These are phyloP conservation scores for Lycaena phlaeas DNA, from an alignment of 2,888 invertebrate species.

Conservation along the genomic window DNA sequence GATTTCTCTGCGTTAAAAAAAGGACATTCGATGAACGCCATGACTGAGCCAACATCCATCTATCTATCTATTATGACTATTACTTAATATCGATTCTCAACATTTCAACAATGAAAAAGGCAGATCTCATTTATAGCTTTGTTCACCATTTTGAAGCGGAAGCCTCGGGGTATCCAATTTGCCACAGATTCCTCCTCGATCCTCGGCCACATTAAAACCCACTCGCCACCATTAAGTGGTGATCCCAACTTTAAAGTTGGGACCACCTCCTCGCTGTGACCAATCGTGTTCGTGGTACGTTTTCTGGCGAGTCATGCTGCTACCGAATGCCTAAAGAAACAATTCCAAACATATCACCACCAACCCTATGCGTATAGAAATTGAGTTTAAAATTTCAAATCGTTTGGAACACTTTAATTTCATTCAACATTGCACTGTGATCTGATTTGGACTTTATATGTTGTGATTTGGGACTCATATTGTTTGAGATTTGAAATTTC, in stretches of 20 bases:
- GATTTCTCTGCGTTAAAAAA: too few relatives aligned
- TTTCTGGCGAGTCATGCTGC: slow-evolving; percentile 70
- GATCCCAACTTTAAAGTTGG: slow-evolving; percentile 73
- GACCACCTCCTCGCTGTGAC: slow-evolving; percentile 71
- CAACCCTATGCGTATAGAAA: slow-evolving; percentile 32
- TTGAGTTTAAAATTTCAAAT: slow-evolving; percentile 38
- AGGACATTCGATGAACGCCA: too few relatives aligned
- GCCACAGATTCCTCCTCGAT: slow-evolving; percentile 56
- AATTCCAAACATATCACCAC: slow-evolving; percentile 23
- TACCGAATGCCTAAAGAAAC: slow-evolving; percentile 55
- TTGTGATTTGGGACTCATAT: slow-evolving; percentile 32
- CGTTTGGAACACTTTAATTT: slow-evolving; percentile 37
- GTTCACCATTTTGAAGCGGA: slow-evolving; percentile 2
- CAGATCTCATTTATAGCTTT: too few relatives aligned
- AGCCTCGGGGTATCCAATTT: slow-evolving; percentile 29
- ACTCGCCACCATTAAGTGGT: slow-evolving; percentile 67
- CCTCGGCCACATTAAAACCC: slow-evolving; percentile 69
- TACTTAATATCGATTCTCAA: too few relatives aligned
- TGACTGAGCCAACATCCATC: too few relatives aligned
- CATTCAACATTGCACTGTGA: slow-evolving; percentile 34
- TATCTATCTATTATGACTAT: too few relatives aligned
- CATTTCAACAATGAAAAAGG: too few relatives aligned
- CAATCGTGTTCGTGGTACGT: slow-evolving; percentile 70
- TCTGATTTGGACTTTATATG: slow-evolving; percentile 53
- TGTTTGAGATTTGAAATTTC: slow-evolving; percentile 29